Percentiles rank a stretch among this genome's conserved stretches.
Conservation (phyloP, 2,888 invertebrate genomes). For the Cremastobaeus sp. region DNA sequence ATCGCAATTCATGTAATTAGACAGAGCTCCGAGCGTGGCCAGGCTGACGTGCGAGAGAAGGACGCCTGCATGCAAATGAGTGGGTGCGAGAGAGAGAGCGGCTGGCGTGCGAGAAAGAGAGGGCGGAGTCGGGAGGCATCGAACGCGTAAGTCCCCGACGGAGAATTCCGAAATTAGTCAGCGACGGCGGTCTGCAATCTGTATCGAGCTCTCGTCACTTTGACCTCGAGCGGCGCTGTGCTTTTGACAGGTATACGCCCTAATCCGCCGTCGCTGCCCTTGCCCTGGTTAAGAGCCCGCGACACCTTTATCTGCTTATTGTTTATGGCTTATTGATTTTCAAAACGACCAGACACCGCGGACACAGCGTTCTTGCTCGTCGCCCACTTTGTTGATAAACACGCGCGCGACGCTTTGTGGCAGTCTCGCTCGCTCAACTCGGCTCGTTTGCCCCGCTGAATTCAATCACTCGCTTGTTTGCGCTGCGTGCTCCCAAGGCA, state of each 20-base stretch:
- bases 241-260: conserved; percentile 41
- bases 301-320: conserved; percentile 4
- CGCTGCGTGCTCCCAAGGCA: no score
- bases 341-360: background rate
- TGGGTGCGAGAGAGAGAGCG: background rate
- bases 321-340: conserved; percentile 25
- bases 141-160: conserved; percentile 29
- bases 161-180: conserved; percentile 51
- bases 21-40: no score
- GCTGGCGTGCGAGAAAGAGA: background rate
- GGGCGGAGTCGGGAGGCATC: background rate
- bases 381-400: conserved; percentile 27
- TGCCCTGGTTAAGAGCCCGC: background rate
- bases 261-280: conserved; percentile 25
- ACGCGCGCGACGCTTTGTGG: no score
- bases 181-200: conserved; percentile 2
- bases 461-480: no score
- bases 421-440: no score
- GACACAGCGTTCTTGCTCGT: no score
- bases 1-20: no score
- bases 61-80: background rate
- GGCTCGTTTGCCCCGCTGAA: no score
- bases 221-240: conserved; percentile 2
- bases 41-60: no score
- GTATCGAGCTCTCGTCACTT: conserved; percentile 6